Base-by-base conservation (phyloP, 2,888 invertebrate species). In the Acronicta psi region DNA sequence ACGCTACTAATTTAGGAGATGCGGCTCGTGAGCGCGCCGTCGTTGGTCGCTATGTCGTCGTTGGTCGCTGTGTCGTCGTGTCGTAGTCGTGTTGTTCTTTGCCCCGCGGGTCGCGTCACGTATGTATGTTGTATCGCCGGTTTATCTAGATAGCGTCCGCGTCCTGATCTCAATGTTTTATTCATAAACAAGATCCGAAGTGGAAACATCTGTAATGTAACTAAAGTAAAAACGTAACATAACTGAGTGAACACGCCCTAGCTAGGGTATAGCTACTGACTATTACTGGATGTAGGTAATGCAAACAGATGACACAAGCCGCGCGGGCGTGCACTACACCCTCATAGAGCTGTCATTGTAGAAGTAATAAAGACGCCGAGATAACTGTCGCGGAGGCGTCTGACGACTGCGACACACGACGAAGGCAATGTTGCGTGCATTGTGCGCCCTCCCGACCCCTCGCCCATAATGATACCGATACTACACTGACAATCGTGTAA, bases 101-200 rank as follows among this genome's bases (percentile, higher is more conserved):
- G n/a, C 45, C 29, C 16, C 25, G 17, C 67, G 44, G 14, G 53
- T 53, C 67, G 49, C 59, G 41, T 1, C 2, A 9, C 25, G 23
- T 7, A 5, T 23, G 6, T 54, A 53, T 50, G 69, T 49, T 45
- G 29, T 69, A 52, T 68, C 56, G 34, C 13, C 20, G 47, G 41
- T 38, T 50, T 41, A 49, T 52, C 43, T 56, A 47, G 51, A 52
- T 44, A 37, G 25, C 40, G 20, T 47, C 52, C 41, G 25, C 40
- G 20, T 47, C 52, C 41, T 69, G 34, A 62, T 68, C 40, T 47
- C 11, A 51, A 61, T 66, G 51, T 68, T 52, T 66, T 60, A 66
- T 67, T 67, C 68, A 60, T 66, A 47, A 47, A 36, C 16, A 18
- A 31, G 18, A 45, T 25, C 45, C 20, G 25, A 36, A 40, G 44